Base-by-base conservation (phyloP, 2,113 vertebrate species). In the Cathartes aura region DNA sequence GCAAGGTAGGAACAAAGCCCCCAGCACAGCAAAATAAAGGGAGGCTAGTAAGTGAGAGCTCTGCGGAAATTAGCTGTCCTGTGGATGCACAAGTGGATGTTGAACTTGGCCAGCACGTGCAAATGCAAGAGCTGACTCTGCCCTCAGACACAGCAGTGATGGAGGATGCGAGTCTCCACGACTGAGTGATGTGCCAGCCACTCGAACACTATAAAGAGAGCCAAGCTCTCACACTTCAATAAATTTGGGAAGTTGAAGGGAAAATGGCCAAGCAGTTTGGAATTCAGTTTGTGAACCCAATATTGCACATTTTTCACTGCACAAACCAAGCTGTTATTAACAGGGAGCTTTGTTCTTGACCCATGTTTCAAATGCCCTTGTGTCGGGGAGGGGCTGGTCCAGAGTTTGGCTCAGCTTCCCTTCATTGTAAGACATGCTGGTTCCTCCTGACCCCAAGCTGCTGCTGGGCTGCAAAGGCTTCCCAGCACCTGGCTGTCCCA, bases 271-370 rank as follows among this genome's bases (percentile, higher is more conserved):
- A 76, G 56, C 60, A 72, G 43, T 63, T 93, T 87, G 81, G 92
- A 97, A 75, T 82, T 91, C 81, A 88, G 92, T 27, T 96, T 82
- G 78, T 72, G 89, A 93, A 47, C 40, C 78, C 50, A 48, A 62
- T 82, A 89, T 75, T 88, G 64, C 85, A 68, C 14, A 34, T 56
- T 85, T 92, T 94, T 89, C 84, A 88, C 48, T 3, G 40, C 66
- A 52, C 0, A 0, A 91, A 91, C 85, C 82, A 72, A 87, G 53
- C 70, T 85, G 56, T 60, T 91, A 87, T 79, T 96, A 95, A 79
- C 60, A 62, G 47, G 24, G 68, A 5, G 27, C 93, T 96, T 97
- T 97, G 96, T 91, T 97, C 96, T 91, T 84, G 64, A 59, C 88
- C 78, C 87, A 85, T 9, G 13, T 90, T 94, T 96, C 73, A 93